Base-by-base conservation (phyloP, 2,113 vertebrate genomes). In the Alouatta palliata region DNA sequence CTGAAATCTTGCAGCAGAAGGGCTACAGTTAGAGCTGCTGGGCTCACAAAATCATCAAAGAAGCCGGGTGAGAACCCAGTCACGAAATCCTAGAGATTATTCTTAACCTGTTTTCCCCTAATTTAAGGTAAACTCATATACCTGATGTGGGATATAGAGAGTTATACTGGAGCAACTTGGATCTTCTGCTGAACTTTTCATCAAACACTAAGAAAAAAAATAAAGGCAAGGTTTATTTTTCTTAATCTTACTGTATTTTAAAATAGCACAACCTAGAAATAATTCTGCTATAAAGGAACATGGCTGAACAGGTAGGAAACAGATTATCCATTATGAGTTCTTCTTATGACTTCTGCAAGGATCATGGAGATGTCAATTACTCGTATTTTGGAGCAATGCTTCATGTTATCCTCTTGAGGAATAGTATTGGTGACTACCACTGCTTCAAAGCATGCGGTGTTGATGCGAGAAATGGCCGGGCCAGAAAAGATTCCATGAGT, bases 351-450 rank as follows among this genome's bases (percentile, higher is more conserved):
- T 98, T 99, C 99, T 0, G 99, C 99, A 14, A 99, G 99, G 97
- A 99, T 99, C 99, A 99, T 99, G 96, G 99, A 99, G 98, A 99
- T 99, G 98, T 99, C 99, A 49, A 99, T 99, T 94, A 99, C 99
- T 98, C 99, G 99, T 98, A 99, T 99, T 99, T 99, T 99, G 88
- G 99, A 98, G 98, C 99, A 99, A 30, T 99, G 99, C 81, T 99
- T 99, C 99, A 99, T 99, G 98, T 99, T 99, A 95, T 99, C 99
- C 96, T 99, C 99, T 97, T 99, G 99, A 96, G 99, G 99, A 96
- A 99, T 99, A 71, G 99, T 99, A 90, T 99, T 99, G 94, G 99
- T 99, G 96, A 99, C 99, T 6, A 99, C 99, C 35, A 99, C 99
- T 2, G 99, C 99, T 97, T 99, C 99, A 97, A 99, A 99, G 98